Evolutionary conservation across 1,140 invertebrate species (phyloP), one percentile per base, ranked within the genome.

Genomic region (Leptestheria dahalacensis): DNA sequence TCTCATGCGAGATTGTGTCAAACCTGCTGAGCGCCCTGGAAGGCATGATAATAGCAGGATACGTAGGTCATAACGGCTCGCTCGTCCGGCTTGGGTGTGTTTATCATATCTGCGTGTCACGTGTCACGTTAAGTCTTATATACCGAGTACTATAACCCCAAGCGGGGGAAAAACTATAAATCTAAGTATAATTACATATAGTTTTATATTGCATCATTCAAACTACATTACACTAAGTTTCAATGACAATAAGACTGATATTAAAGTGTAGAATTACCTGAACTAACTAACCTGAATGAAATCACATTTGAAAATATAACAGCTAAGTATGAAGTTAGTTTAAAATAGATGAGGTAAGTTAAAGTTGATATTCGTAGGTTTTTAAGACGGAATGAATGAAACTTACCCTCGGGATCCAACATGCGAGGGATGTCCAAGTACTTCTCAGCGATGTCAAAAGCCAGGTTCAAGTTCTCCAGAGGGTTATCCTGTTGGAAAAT

Each of bases 351-450:
- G n/a, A n/a, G n/a, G n/a, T n/a, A n/a, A n/a, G n/a, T n/a, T n/a
- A n/a, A n/a, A n/a, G n/a, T n/a, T n/a, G n/a, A n/a, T n/a, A n/a
- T n/a, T n/a, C n/a, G n/a, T n/a, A n/a, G n/a, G n/a, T n/a, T n/a
- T n/a, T n/a, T n/a, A n/a, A n/a, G n/a, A n/a, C n/a, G n/a, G n/a
- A n/a, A n/a, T n/a, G n/a, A n/a, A n/a, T n/a, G n/a, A 41, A 41
- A 41, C 33, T 78, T 80, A 98, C 96, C 96, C 80, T 99, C 96
- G 70, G 95, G 91, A 81, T 99, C 96, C 82, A 99, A 94, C 96
- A 99, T 99, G 76, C 91, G 84, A 66, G 96, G 96, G 79, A 99
- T 99, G 80, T 99, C 95, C 66, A 99, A 81, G 75, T 99, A 95
- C 74, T 98, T 98, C 78, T 99, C 96, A 71, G 96, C 96, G 69